phyloP scores from a whole-genome alignment of 2,797 vertebrate species.

The Muraenolepis orangiensis region DNA sequence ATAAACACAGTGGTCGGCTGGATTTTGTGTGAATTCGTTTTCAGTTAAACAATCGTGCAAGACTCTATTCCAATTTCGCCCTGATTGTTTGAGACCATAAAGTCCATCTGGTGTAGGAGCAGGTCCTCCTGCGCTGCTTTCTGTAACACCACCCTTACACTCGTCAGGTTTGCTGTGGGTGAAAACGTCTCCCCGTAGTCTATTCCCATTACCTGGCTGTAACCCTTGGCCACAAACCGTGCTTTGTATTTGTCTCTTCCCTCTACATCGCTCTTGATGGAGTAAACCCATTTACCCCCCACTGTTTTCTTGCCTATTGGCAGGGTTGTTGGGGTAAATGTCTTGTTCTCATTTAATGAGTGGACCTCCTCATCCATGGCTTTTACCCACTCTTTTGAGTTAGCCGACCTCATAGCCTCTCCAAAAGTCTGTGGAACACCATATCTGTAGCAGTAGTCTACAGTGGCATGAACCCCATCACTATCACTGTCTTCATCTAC shows the following conservation, averaged over 20 bases:
- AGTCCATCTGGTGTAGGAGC: slow-evolving; percentile 6
- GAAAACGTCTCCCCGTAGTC: slow-evolving; percentile 10
- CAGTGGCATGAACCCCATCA: slow-evolving; percentile 7
- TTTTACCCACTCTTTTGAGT: slow-evolving; percentile 18
- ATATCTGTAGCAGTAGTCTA: slow-evolving; percentile 18
- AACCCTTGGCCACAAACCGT: slow-evolving; percentile 23
- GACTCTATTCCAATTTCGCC: not conserved
- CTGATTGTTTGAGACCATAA: not conserved
- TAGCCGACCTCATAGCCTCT: slow-evolving; percentile 18
- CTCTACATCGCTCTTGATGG: slow-evolving; percentile 18
- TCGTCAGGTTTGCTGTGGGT: slow-evolving; percentile 6
- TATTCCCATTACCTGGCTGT: slow-evolving; percentile 13
- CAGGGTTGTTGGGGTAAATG: slow-evolving; percentile 15
- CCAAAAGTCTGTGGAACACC: not conserved
- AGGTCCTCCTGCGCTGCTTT: slow-evolving; percentile 13
- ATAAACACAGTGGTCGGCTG: no score
- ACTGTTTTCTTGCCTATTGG: slow-evolving; percentile 24
- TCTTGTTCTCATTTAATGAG: no score
- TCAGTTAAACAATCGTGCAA: no score
- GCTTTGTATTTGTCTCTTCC: slow-evolving; percentile 21
- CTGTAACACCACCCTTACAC: slow-evolving; percentile 1
- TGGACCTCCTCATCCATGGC: no score
- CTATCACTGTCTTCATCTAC: slow-evolving; percentile 1
- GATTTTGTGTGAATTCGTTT: no score
- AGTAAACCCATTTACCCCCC: slow-evolving; percentile 23